Evolutionary conservation across 1,140 invertebrate species (phyloP).

Genomic region (Dysdera silvatica): DNA sequence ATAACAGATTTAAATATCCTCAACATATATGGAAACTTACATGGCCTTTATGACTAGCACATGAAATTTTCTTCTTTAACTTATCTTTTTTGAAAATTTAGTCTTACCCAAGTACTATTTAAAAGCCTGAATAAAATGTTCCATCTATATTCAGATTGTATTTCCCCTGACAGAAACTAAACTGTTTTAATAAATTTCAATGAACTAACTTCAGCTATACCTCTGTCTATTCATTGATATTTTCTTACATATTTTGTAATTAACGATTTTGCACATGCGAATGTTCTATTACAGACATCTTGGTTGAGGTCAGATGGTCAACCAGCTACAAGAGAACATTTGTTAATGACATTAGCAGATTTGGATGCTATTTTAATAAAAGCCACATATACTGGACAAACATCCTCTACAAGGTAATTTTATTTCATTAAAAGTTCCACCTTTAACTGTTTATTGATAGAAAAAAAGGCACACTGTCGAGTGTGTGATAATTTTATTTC

Average conservation of each 20-base stretch:
- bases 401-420: slow-evolving; percentile 62
- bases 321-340: slow-evolving; percentile 68
- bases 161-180: no score
- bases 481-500: neutral
- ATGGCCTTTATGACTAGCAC: no score
- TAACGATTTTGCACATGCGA: neutral
- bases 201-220: neutral
- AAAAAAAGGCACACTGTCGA: no score
- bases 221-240: neutral
- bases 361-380: slow-evolving; percentile 80
- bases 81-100: no score
- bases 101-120: no score
- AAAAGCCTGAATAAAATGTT: no score
- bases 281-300: slow-evolving; percentile 33
- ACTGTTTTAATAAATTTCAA: neutral
- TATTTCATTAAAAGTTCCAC: no score
- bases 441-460: no score
- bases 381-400: slow-evolving; percentile 79
- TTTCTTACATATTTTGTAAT: neutral
- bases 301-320: slow-evolving; percentile 79
- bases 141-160: no score
- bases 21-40: no score
- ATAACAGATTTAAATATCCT: no score
- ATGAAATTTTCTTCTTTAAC: no score
- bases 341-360: slow-evolving; percentile 87